These are phyloP conservation scores for Synchiropus splendidus DNA, from an alignment of 2,113 vertebrate species.

Conservation along the genomic window DNA sequence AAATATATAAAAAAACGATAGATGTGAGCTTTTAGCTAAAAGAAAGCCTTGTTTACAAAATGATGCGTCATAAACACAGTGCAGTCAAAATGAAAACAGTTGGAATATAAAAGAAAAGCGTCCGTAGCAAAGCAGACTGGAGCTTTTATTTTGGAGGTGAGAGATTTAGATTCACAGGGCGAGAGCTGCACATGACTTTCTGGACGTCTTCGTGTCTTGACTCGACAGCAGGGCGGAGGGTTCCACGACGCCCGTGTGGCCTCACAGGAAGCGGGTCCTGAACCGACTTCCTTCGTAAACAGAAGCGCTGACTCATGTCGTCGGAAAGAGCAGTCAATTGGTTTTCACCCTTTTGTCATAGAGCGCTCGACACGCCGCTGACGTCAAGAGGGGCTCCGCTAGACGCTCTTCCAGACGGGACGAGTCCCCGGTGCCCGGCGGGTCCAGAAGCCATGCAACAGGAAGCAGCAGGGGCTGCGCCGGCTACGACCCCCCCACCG, in stretches of 20 bases:
- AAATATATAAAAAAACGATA: too few species aligned
- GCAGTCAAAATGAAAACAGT: too few species aligned
- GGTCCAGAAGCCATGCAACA: constrained; percentile 56
- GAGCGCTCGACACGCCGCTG: constrained; percentile 32
- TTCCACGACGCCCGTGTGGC: not conserved
- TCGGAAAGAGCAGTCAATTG: constrained; percentile 21
- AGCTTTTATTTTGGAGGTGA: too few species aligned
- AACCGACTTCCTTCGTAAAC: constrained; percentile 19
- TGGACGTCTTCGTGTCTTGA: too few species aligned
- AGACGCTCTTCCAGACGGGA: constrained; percentile 32
- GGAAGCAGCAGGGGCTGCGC: constrained; percentile 43
- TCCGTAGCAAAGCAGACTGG: too few species aligned
- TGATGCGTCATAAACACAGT: too few species aligned
- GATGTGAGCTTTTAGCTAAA: too few species aligned
- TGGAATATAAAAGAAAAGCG: too few species aligned
- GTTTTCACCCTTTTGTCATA: constrained; percentile 20
- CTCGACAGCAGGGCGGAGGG: not conserved
- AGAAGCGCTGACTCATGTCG: constrained; percentile 31
- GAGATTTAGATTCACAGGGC: too few species aligned
- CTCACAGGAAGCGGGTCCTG: too few species aligned
- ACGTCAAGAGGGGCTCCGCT: constrained; percentile 56
- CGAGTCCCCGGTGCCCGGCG: constrained; percentile 47
- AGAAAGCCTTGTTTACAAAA: too few species aligned
- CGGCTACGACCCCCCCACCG: constrained; percentile 23
- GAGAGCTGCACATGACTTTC: too few species aligned